Percentiles rank a stretch among this genome's conserved stretches.
These are phyloP conservation scores for Drymonia ruficornis DNA, from an alignment of 2,888 invertebrate species.

Conservation along the genomic window DNA sequence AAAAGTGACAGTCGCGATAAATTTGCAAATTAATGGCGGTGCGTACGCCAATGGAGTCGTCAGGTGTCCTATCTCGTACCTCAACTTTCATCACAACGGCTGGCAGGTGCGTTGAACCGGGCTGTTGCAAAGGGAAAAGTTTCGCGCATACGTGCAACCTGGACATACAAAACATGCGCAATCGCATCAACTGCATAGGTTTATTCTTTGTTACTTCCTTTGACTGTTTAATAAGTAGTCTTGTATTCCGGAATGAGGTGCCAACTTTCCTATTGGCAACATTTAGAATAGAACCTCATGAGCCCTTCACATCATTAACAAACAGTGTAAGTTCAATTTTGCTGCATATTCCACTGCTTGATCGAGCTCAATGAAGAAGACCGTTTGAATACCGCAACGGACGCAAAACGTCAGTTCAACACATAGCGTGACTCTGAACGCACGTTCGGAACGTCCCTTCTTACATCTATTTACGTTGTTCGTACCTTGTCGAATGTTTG, in stretches of 20 bases:
- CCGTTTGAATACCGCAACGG: conserved; percentile 49
- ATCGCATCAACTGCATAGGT: conserved; percentile 18
- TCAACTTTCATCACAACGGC: conserved; percentile 65
- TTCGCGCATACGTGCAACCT: conserved; percentile 39
- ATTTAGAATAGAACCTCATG: conserved; percentile 3
- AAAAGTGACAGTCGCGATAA: conserved; percentile 26
- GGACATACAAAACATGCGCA: conserved; percentile 16
- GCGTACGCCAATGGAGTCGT: conserved; percentile 36
- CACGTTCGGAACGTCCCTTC: conserved; percentile 63
- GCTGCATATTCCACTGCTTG: conserved; percentile 46
- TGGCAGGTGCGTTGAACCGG: conserved; percentile 58
- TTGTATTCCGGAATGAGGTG: background rate
- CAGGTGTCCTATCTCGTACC: conserved; percentile 53
- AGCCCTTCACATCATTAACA: conserved; percentile 14
- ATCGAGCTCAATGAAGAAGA: conserved; percentile 61
- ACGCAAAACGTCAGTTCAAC: conserved; percentile 62
- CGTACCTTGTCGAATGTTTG: conserved; percentile 53
- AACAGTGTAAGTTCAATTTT: conserved; percentile 29
- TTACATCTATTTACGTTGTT: conserved; percentile 63
- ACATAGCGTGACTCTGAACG: conserved; percentile 62
- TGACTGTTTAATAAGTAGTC: background rate
- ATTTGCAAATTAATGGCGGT: conserved; percentile 32
- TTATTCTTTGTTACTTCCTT: conserved; percentile 2
- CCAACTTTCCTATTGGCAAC: conserved; percentile 2
- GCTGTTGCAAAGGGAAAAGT: conserved; percentile 65